Evolutionary conservation across 1,140 invertebrate genomes (phyloP).

Genomic region (Agrypnia vestita): DNA sequence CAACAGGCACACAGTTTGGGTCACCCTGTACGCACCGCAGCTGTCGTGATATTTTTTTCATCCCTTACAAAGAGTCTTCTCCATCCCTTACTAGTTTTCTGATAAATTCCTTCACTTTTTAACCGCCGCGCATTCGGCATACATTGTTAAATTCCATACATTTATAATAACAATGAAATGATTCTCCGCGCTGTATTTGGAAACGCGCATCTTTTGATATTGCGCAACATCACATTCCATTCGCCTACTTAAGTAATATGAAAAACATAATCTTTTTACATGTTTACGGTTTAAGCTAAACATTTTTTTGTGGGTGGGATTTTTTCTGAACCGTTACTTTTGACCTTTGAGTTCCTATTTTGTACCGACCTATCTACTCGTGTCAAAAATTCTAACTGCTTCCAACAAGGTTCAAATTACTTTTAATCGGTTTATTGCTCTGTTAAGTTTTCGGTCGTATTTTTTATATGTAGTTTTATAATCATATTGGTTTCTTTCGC

Average conservation of each 20-base stretch:
- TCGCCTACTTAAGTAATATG: neutral
- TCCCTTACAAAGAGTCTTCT: slow-evolving; percentile 3
- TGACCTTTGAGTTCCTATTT: too few relatives aligned
- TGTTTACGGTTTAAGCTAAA: too few relatives aligned
- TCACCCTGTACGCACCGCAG: neutral
- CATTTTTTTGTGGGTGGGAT: too few relatives aligned
- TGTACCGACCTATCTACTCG: too few relatives aligned
- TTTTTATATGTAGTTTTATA: too few relatives aligned
- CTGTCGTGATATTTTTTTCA: slow-evolving; percentile 21
- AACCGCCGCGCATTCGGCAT: too few relatives aligned
- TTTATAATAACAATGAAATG: neutral
- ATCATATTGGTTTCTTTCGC: too few relatives aligned
- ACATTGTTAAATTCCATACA: neutral
- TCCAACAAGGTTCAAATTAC: too few relatives aligned
- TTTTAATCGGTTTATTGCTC: too few relatives aligned
- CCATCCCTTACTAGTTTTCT: neutral
- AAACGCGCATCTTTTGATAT: neutral
- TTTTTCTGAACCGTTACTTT: too few relatives aligned
- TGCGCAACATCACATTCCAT: neutral
- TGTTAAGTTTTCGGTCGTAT: too few relatives aligned
- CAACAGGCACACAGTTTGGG: slow-evolving; percentile 21
- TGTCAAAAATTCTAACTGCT: too few relatives aligned
- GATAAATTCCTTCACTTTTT: slow-evolving; percentile 30
- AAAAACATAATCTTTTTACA: neutral
- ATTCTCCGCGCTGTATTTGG: neutral